Percentiles rank a stretch among this genome's conserved stretches.
Conservation (phyloP, 2,888 invertebrate species). For the Lycocerus yunnanus region DNA sequence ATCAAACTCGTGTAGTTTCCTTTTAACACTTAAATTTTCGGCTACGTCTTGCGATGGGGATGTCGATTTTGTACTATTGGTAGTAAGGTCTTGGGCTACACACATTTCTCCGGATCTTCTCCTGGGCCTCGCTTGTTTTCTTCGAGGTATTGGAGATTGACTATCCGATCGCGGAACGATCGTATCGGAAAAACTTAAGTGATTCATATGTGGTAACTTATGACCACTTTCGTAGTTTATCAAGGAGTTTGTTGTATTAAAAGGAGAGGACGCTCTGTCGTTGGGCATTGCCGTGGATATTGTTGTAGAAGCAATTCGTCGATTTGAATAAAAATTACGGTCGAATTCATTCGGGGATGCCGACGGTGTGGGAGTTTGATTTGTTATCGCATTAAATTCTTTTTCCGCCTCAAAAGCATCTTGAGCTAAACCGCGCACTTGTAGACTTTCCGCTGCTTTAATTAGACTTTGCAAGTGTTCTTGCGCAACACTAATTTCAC, state of each 20-base stretch:
- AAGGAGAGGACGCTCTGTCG: constrained; percentile 45
- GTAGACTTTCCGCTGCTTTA: constrained; percentile 85
- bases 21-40: constrained; percentile 68
- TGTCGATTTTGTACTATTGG: constrained; percentile 35
- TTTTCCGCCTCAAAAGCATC: constrained; percentile 55
- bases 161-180: constrained; percentile 59
- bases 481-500: constrained; percentile 87
- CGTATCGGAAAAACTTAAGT: constrained; percentile 53
- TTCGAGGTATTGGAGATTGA: constrained; percentile 78
- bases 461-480: constrained; percentile 83
- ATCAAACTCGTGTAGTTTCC: constrained; percentile 56
- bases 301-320: constrained; percentile 52
- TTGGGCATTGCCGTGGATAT: constrained; percentile 37
- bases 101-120: constrained; percentile 78
- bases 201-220: constrained; percentile 57
- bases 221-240: constrained; percentile 55
- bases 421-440: constrained; percentile 74
- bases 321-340: constrained; percentile 41
- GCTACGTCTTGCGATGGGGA: constrained; percentile 51
- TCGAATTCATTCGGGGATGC: constrained; percentile 56
- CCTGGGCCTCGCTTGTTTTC: constrained; percentile 85
- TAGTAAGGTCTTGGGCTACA: constrained; percentile 66
- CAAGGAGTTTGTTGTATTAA: constrained; percentile 42
- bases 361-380: constrained; percentile 54
- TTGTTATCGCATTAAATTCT: constrained; percentile 47